Base-by-base conservation (phyloP, 2,888 invertebrate genomes). In the Caenorhabditis imperialis region DNA sequence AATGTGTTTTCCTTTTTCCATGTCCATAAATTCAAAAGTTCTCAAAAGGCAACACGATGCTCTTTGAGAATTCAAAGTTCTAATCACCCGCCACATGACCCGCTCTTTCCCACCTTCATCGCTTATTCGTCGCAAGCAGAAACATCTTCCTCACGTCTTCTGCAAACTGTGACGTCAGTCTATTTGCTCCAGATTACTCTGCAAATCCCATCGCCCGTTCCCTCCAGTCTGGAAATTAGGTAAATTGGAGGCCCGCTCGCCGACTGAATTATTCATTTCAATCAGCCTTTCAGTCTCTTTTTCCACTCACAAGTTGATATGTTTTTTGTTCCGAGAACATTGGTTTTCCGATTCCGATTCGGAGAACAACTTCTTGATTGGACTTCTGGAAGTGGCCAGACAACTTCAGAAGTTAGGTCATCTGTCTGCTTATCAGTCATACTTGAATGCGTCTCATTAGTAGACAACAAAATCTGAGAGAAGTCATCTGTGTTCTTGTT, bases 251-350 rank as follows among this genome's bases (percentile, higher is more conserved):
- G 45, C 37, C 58, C 23, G 12, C 23, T 14, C 53, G 14, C 35
- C 16, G n/a, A 22, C 47, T 58, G 48, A 58, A 58, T 58, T 58
- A 58, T 58, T 58, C 58, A 58, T 58, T 37, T 58, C 58, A 58
- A 47, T 22, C 55, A 27, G 33, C 44, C 33, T 22, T 30, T 57
- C 35, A 25, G n/a, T 35, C 23, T 22, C 44, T 12, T 37, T 37
- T 14, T 16, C n/a, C 37, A 4, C n/a, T 3, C 4, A 4, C 22
- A 23, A 44, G 16, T 38, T 25, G 42, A 10, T 6, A 14, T 44
- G 45, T 57, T 45, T 57, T 47, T 25, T 35, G 40, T 40, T 18
- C 40, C 40, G 38, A n/a, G n/a, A n/a, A n/a, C n/a, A n/a, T n/a
- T n/a, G n/a, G n/a, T n/a, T n/a, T n/a, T n/a, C n/a, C n/a, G n/a